Percentiles rank a stretch among this genome's conserved stretches.
Conservation (phyloP, 2,113 vertebrate species). For the Apodemus sylvaticus region DNA sequence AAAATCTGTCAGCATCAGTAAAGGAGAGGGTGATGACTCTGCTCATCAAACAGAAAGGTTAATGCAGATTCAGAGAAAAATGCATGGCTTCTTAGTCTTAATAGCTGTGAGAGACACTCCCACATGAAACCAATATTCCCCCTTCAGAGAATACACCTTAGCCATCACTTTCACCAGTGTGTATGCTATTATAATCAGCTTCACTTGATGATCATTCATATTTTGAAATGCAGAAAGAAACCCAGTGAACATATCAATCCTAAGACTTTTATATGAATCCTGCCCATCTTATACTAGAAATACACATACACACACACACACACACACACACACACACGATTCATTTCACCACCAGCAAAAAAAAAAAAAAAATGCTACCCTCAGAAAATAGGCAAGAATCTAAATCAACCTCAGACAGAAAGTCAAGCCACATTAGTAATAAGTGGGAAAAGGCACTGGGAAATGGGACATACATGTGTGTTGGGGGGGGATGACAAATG, state of each 20-base stretch:
- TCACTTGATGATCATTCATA: not conserved
- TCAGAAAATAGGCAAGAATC: slow-evolving; percentile 23
- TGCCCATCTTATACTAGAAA: not conserved
- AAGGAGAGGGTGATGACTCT: not conserved
- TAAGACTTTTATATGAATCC: not conserved
- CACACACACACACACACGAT: not conserved
- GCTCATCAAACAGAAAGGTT: not conserved
- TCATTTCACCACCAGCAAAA: not conserved
- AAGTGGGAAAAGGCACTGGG: not conserved
- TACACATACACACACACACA: not conserved
- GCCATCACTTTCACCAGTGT: not conserved
- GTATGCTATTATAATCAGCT: not conserved
- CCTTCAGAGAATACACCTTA: not conserved
- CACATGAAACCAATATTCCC: not conserved
- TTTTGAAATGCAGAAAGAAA: not conserved
- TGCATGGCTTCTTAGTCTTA: fast-evolving
- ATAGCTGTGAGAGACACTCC: too few species aligned
- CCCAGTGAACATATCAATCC: not conserved
- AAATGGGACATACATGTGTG: not conserved
- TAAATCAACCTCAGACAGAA: slow-evolving; percentile 52
- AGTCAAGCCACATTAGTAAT: slow-evolving; percentile 12
- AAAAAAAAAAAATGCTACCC: not conserved
- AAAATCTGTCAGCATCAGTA: slow-evolving; percentile 26
- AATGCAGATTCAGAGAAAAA: not conserved
- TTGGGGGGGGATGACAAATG: not conserved